Evolutionary conservation across 2,113 vertebrate genomes (phyloP), one percentile per base, ranked within the genome.

Genomic region (Lethenteron reissneri): DNA sequence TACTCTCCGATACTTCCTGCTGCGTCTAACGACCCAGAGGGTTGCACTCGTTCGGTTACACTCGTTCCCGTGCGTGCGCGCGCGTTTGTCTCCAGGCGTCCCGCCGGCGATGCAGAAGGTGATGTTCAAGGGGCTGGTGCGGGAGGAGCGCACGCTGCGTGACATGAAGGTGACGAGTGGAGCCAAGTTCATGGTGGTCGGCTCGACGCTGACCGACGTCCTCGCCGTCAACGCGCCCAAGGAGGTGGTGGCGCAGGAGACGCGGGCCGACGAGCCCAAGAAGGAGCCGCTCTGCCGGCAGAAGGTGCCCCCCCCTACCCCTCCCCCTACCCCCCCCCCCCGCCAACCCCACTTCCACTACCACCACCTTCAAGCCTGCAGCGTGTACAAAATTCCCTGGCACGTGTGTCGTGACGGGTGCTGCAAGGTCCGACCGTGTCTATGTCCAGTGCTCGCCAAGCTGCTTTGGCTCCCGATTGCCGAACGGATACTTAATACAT

Each of bases 21-120:
- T 41, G 41, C 41, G 41, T 41, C 41, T 41, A 1, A 41, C 41
- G 41, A 6, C 41, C 41, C 41, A 41, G 41, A 41, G 41, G 41
- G 41, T 41, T 6, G 41, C 41, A 41, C 41, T 41, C 41, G 41
- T 41, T 41, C 41, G 41, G 41, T 41, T 41, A 41, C 41, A 41
- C 41, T 7, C 41, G 41, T 41, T 5, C 25, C 25, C 41, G 41
- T 41, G 41, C 41, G 41, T 41, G 41, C 41, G 41, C 41, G 41
- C 6, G 6, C 41, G 6, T 41, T 1, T 76, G 10, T 56, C 60
- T 64, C 11, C 64, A 91, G 92, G 92, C 84, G 90, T 99, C 76
- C 92, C 94, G 2, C 91, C 94, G 2, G 86, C 94, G 74, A 99
- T 99, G 94, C 94, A 99, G 81, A 97, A 99, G 78, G 94, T 99